These are phyloP conservation scores for Laupala kohalensis DNA, from an alignment of 1,140 invertebrate species.

Conservation along the genomic window DNA sequence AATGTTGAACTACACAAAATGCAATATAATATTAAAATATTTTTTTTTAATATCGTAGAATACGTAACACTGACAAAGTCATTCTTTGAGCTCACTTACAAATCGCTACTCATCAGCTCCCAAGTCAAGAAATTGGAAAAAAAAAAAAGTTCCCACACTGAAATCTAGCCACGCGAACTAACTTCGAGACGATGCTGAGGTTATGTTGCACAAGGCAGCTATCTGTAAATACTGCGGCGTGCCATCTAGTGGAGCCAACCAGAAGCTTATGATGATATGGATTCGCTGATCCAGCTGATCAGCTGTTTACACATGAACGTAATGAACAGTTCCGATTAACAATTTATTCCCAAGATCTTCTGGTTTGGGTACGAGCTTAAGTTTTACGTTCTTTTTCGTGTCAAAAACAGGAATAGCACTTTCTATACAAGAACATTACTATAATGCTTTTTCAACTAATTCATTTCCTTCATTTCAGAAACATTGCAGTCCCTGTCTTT, in stretches of 20 bases:
- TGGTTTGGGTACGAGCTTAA: neutral
- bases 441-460: too few species aligned
- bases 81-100: too few species aligned
- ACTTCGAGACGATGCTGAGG: neutral
- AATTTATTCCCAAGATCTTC: too few species aligned
- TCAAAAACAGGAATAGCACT: neutral
- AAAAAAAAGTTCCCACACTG: too few species aligned
- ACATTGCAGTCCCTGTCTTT: neutral
- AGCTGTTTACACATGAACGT: neutral
- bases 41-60: too few species aligned
- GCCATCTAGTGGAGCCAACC: neutral
- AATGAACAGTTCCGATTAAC: neutral
- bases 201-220: neutral
- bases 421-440: neutral
- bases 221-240: neutral
- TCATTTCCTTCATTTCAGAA: neutral
- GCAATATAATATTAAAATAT: too few species aligned
- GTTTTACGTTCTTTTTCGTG: neutral
- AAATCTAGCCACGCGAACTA: too few species aligned
- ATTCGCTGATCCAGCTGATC: conserved; percentile 1
- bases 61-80: too few species aligned
- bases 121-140: too few species aligned
- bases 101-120: too few species aligned
- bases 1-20: too few species aligned
- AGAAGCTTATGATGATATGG: neutral